Base-by-base conservation (phyloP, 2,888 invertebrate genomes). In the Corythucha ciliata region DNA sequence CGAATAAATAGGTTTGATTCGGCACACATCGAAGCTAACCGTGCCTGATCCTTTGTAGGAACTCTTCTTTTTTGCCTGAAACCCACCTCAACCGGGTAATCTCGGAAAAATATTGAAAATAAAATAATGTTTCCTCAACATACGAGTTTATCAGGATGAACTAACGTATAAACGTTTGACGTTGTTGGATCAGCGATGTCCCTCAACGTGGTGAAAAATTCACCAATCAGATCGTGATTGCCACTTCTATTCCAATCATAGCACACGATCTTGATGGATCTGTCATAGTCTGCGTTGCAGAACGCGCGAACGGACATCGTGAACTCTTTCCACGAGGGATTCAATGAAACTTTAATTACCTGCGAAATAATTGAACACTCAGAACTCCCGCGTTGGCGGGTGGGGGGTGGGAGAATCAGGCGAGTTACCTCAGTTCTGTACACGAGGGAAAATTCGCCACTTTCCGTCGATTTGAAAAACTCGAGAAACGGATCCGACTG, bases 261-360 rank as follows among this genome's bases (percentile, higher is more conserved):
- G 57, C 73, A 74, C 45, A 65, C 70, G 40, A 76, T 63, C 59
- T 68, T 68, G 32, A 77, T 67, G 40, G 67, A 66, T 48, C 76
- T 66, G 55, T 74, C 72, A 60, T 70, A 66, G 60, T 76, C 75
- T 7, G 72, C 72, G 58, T 71, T 72, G 60, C 75, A 75, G 41
- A 77, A 63, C 7, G 68, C 63, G 34, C 71, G 63, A 1, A 72
- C 65, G 21, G 70, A 65, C 14, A 75, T 58, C 3, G 66, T 66
- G 52, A 75, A 69, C 63, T 63, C 60, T 52, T 66, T 65, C 76
- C 77, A 78, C 5, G 66, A 68, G 12, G 77, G 77, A 61, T 74
- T 72, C 34, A 72, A 61, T 8, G 71, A 72, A 54, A 69, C 71
- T 60, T 69, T 72, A 42, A 70, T 67, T 21, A 70, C 57, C 57